phyloP scores from a whole-genome alignment of 2,888 invertebrate species.

The Sepioteuthis lessoniana region DNA sequence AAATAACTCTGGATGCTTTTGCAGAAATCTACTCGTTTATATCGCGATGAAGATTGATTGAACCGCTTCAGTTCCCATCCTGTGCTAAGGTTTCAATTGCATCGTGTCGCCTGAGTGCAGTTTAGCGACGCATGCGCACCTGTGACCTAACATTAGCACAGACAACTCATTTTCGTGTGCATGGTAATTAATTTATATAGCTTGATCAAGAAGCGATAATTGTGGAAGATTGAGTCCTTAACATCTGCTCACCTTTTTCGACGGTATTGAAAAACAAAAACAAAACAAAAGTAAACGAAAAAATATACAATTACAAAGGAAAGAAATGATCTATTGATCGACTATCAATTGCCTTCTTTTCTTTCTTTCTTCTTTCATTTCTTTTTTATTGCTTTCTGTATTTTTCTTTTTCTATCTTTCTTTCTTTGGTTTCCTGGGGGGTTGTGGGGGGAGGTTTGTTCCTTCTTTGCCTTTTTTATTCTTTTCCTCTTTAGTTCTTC shows the following conservation, averaged over 20 bases:
- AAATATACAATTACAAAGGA: not conserved
- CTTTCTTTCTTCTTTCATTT: not conserved
- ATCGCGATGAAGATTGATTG: no score
- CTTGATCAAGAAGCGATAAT: conserved; percentile 1
- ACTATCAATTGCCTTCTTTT: not conserved
- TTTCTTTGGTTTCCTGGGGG: not conserved
- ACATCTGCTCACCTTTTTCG: not conserved
- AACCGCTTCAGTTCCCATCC: no score
- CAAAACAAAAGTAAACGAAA: not conserved
- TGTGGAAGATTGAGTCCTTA: not conserved
- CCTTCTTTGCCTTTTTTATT: not conserved
- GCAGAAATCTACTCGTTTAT: no score
- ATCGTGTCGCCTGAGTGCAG: no score
- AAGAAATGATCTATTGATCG: no score
- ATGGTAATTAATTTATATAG: not conserved
- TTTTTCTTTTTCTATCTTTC: not conserved
- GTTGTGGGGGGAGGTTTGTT: no score
- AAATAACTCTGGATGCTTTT: no score
- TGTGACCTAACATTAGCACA: not conserved
- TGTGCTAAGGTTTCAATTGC: no score
- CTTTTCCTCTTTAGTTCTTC: not conserved
- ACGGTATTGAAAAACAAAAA: not conserved
- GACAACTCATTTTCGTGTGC: not conserved
- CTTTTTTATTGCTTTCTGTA: not conserved
- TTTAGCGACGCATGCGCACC: not conserved